phyloP scores from a whole-genome alignment of 2,797 vertebrate genomes.

The Neosilurus mollespiculum region DNA sequence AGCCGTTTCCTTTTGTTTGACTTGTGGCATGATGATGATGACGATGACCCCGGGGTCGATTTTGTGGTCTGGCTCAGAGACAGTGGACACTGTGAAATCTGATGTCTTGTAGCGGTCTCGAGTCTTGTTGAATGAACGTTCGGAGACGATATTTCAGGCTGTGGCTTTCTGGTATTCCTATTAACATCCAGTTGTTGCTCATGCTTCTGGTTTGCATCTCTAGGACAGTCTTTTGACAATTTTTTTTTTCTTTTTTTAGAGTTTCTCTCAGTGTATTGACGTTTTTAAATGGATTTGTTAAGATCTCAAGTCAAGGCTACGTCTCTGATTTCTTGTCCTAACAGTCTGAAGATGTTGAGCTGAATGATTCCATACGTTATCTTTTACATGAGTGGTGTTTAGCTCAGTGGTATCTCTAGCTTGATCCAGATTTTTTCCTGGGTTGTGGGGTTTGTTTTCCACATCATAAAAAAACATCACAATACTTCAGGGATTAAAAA shows the following conservation, averaged over 20 bases:
- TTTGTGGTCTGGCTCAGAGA: constrained; percentile 7
- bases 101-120: no score
- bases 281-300: no score
- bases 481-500: neutral
- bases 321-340: neutral
- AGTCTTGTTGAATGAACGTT: neutral
- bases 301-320: neutral
- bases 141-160: neutral
- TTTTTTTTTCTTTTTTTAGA: neutral
- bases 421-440: neutral
- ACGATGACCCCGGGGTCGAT: neutral
- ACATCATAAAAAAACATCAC: neutral
- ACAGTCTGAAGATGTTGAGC: neutral
- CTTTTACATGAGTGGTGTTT: neutral
- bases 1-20: neutral
- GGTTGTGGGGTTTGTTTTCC: neutral
- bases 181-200: neutral
- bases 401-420: neutral
- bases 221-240: neutral
- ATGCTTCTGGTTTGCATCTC: neutral
- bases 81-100: neutral
- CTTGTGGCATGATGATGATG: neutral
- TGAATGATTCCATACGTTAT: neutral
- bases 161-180: neutral
- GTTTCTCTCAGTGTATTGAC: neutral